Evolutionary conservation across 2,113 vertebrate genomes (phyloP).

Genomic region (Sphaerodactylus townsendi): DNA sequence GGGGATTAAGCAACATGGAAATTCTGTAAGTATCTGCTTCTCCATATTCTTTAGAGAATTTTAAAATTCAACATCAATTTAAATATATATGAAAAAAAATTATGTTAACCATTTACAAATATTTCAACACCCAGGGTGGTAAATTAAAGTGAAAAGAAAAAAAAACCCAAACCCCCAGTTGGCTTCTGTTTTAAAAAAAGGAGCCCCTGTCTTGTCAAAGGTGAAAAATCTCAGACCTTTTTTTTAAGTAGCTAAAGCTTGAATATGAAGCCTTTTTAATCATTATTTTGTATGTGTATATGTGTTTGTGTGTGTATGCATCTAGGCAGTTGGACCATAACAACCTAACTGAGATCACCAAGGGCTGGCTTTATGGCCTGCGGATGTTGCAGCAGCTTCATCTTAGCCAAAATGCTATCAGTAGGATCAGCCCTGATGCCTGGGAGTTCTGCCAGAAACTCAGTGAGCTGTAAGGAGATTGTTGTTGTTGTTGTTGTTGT

Average conservation of each 20-base stretch:
- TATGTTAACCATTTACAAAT: neutral
- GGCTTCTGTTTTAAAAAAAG: neutral
- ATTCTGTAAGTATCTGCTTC: slow-evolving; percentile 82
- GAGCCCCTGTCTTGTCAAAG: neutral
- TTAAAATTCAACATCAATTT: neutral
- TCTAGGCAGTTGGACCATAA: slow-evolving; percentile 94
- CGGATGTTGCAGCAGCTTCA: slow-evolving; percentile 92
- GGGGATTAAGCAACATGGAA: slow-evolving; percentile 94
- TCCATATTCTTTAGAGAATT: neutral
- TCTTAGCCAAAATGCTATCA: slow-evolving; percentile 93
- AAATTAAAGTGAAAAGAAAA: slow-evolving; percentile 9
- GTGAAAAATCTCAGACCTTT: neutral
- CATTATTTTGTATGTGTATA: slow-evolving; percentile 32
- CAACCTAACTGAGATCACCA: slow-evolving; percentile 95
- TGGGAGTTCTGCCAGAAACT: slow-evolving; percentile 99
- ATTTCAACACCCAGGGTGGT: neutral
- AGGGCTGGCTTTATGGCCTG: slow-evolving; percentile 96
- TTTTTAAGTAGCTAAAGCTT: neutral
- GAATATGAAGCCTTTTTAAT: neutral
- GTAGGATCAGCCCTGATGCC: slow-evolving; percentile 89
- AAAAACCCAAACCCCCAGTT: neutral
- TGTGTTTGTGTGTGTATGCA: slow-evolving; percentile 25
- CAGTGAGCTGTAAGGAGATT: slow-evolving; percentile 87
- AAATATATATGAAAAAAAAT: neutral
- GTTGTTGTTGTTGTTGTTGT: neutral